phyloP scores from a whole-genome alignment of 2,888 invertebrate genomes.

The Aspidiotus rigidus region DNA sequence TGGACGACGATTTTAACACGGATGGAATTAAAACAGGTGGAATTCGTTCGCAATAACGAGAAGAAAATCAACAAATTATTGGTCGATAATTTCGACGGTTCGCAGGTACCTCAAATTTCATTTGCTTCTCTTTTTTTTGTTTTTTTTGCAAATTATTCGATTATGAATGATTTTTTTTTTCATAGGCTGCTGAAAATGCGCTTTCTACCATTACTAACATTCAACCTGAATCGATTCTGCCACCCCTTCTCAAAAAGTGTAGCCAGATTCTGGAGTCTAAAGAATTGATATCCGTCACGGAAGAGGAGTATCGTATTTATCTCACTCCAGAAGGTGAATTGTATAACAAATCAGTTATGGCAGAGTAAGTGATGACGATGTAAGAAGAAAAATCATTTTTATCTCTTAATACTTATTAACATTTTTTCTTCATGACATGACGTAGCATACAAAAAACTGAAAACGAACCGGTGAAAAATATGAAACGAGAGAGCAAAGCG shows the following conservation, averaged over 20 bases:
- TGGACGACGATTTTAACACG: conserved; percentile 60
- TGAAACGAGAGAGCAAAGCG: conserved; percentile 90
- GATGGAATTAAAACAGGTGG: conserved; percentile 51
- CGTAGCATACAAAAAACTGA: conserved; percentile 12
- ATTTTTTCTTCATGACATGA: background rate
- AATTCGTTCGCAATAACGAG: conserved; percentile 53
- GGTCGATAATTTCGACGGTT: conserved; percentile 49
- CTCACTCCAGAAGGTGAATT: conserved; percentile 81
- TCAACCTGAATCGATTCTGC: conserved; percentile 56
- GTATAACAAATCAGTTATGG: conserved; percentile 60
- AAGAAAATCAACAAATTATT: conserved; percentile 53
- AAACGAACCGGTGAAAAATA: conserved; percentile 52
- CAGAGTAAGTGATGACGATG: conserved; percentile 36
- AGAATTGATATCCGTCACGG: conserved; percentile 60
- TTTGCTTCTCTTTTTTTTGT: background rate
- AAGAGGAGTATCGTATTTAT: conserved; percentile 70
- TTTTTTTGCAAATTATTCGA: background rate
- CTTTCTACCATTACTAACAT: conserved; percentile 58
- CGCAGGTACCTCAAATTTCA: conserved; percentile 41
- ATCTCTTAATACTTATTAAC: background rate
- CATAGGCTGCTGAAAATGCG: conserved; percentile 59
- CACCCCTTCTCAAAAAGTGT: conserved; percentile 54
- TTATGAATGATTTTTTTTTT: conserved; percentile 31
- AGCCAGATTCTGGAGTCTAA: conserved; percentile 54
- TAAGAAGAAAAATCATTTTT: background rate